Conservation (phyloP, 2,888 invertebrate species). For the Tridacna crocea region DNA sequence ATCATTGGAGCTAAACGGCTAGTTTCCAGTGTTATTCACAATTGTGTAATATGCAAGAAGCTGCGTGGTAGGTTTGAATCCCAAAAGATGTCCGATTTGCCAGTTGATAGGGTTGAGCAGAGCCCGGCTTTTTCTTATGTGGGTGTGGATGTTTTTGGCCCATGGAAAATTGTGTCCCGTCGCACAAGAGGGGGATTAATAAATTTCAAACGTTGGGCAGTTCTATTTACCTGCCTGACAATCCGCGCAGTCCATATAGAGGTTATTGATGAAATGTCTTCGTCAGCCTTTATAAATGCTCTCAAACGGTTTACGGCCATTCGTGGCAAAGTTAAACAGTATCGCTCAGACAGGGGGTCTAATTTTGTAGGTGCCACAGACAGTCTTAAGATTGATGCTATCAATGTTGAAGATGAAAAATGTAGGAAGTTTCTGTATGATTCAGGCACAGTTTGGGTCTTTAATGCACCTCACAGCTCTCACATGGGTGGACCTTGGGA, state of each 20-base stretch:
- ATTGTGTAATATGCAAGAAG: conserved; percentile 21
- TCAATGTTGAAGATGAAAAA: not conserved
- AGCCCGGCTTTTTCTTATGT: no score
- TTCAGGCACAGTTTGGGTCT: not conserved
- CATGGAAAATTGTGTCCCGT: no score
- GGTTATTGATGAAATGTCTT: no score
- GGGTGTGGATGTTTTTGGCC: no score
- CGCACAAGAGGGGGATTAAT: no score
- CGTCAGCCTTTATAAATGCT: no score
- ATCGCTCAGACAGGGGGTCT: no score
- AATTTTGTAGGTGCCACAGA: not conserved
- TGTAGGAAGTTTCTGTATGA: not conserved
- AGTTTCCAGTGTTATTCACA: conserved; percentile 25
- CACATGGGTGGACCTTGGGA: conserved; percentile 2
- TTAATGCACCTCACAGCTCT: not conserved
- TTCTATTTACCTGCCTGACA: no score
- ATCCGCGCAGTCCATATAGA: no score
- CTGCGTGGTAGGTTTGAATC: not conserved
- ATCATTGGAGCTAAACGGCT: conserved; percentile 30
- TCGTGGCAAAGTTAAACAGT: no score
- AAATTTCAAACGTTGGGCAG: no score
- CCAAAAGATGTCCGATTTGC: not conserved
- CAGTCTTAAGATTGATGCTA: not conserved
- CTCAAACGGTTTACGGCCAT: no score
- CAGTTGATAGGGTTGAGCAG: not conserved